Conservation (phyloP, 2,888 invertebrate species). For the Tetramorium bicarinatum region DNA sequence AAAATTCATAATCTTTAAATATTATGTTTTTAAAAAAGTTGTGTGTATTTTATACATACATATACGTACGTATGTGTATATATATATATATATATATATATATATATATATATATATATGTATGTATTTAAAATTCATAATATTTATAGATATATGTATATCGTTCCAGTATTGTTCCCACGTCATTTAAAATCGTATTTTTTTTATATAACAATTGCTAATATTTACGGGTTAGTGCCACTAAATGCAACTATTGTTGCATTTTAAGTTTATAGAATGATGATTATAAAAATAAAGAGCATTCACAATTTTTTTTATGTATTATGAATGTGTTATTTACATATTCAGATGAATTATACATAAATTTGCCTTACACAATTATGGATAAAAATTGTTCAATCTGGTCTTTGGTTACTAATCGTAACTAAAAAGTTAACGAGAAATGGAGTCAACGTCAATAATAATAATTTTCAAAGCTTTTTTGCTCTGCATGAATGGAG, state of each 20-base stretch:
- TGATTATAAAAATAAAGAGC: constrained; percentile 20
- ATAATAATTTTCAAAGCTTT: constrained; percentile 16
- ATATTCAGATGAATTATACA: constrained; percentile 1
- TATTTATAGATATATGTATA: constrained; percentile 13
- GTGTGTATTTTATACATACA: background rate
- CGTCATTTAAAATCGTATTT: constrained; percentile 19
- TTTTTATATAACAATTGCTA: constrained; percentile 26
- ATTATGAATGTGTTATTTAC: background rate
- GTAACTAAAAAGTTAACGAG: background rate
- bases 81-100: too few relatives aligned
- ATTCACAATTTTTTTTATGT: background rate
- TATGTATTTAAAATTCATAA: constrained; percentile 5
- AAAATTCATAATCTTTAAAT: constrained; percentile 31
- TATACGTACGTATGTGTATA: background rate
- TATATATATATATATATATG: background rate
- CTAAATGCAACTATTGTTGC: constrained; percentile 20
- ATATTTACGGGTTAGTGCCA: constrained; percentile 5
- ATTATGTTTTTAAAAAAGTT: constrained; percentile 14
- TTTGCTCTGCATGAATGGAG: constrained; percentile 29
- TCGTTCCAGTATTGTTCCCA: constrained; percentile 6
- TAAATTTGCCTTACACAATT: background rate
- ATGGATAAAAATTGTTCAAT: constrained; percentile 2
- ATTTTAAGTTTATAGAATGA: constrained; percentile 24
- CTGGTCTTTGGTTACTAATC: background rate
- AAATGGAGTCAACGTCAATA: background rate